Evolutionary conservation across 2,888 invertebrate species (phyloP).

Genomic region (Lydus trimaculatus): DNA sequence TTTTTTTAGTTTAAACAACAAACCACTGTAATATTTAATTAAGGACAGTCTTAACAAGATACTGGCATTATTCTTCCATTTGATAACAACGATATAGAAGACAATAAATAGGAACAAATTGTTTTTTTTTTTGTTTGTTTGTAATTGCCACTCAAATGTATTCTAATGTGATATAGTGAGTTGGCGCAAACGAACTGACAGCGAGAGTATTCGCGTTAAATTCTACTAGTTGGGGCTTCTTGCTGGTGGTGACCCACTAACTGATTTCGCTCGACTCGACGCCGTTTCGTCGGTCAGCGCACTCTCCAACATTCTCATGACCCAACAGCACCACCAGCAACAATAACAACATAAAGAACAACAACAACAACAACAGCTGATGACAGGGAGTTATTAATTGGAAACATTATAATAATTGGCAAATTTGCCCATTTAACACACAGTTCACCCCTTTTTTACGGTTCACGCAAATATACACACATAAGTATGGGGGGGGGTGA

Average conservation of each 20-base stretch:
- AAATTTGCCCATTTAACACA: neutral
- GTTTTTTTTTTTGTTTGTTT: conserved; percentile 17
- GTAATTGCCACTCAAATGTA: conserved; percentile 1
- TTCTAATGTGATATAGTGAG: conserved; percentile 23
- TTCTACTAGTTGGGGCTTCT: conserved; percentile 25
- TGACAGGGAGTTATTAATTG: neutral
- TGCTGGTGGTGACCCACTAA: conserved; percentile 59
- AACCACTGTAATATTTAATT: neutral
- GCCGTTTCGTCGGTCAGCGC: conserved; percentile 53
- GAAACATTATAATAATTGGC: neutral
- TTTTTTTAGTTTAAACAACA: conserved; percentile 6
- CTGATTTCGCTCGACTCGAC: conserved; percentile 56
- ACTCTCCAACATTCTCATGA: conserved; percentile 43
- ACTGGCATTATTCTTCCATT: neutral
- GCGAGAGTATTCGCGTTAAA: conserved; percentile 47
- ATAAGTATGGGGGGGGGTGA: too few species aligned
- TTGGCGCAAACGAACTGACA: conserved; percentile 37
- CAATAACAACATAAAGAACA: neutral
- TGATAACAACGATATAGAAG: neutral
- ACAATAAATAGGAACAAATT: neutral
- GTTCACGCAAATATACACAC: too few species aligned
- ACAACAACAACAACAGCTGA: conserved; percentile 15
- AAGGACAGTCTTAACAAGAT: neutral
- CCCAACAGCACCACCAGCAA: conserved; percentile 13
- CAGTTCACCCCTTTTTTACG: too few species aligned